Evolutionary conservation across 2,797 vertebrate genomes (phyloP).

Genomic region (Sus cebifrons): DNA sequence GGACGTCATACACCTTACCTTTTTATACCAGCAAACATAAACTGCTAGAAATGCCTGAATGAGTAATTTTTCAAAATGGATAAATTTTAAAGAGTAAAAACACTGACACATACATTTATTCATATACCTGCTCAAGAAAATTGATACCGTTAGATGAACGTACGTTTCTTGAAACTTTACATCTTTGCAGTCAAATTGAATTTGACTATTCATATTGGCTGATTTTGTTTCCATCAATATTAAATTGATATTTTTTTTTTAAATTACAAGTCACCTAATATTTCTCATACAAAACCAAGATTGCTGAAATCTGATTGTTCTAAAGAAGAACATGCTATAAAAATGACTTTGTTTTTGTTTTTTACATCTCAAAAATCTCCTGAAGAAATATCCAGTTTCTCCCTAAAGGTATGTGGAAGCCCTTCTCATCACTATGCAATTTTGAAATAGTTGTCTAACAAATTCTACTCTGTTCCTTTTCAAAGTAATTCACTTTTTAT

Average conservation of each 20-base stretch:
- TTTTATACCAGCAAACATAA: neutral
- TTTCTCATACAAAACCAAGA: neutral
- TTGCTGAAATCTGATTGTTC: neutral
- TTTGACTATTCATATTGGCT: neutral
- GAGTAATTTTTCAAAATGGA: neutral
- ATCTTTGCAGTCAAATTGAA: neutral
- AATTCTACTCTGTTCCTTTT: neutral
- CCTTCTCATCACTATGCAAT: neutral
- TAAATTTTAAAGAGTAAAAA: neutral
- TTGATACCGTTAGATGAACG: neutral
- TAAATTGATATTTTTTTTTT: neutral
- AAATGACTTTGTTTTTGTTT: neutral
- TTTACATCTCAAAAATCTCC: neutral
- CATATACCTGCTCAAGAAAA: neutral
- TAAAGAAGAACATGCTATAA: neutral
- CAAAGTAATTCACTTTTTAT: neutral
- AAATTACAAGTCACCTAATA: neutral
- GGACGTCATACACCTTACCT: neutral
- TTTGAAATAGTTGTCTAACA: neutral
- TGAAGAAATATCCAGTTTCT: neutral
- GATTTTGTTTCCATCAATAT: neutral
- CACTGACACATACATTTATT: neutral
- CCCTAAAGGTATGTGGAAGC: neutral
- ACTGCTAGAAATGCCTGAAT: neutral
- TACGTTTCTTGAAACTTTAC: neutral